A percentile compares a stretch with the other conserved stretches of the same genome.
phyloP scores from a whole-genome alignment of 2,888 invertebrate genomes.

The Pristionchus exspectatus region DNA sequence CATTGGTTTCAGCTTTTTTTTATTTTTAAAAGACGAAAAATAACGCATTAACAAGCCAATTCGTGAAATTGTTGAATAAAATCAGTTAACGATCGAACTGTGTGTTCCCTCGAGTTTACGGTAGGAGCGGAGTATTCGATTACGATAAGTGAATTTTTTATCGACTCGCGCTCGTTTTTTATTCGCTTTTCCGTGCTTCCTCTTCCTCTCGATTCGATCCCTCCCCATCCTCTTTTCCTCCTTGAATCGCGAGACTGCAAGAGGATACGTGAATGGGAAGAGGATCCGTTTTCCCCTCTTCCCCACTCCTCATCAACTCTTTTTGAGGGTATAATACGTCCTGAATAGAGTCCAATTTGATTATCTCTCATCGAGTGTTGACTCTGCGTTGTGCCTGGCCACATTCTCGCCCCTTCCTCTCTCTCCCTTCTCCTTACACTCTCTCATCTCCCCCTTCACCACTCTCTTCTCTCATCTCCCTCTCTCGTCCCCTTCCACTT shows the following conservation, averaged over 20 bases:
- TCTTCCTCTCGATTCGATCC: background rate
- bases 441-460: constrained; percentile 39
- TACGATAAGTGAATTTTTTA: constrained; percentile 35
- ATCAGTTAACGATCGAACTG: background rate
- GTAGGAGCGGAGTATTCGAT: background rate
- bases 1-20: background rate
- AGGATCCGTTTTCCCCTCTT: background rate
- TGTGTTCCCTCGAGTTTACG: background rate
- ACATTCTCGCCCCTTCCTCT: constrained; percentile 55
- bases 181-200: constrained; percentile 1
- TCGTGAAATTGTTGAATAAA: background rate
- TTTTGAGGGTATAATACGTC: constrained; percentile 9
- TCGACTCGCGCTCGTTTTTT: constrained; percentile 41
- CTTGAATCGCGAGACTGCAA: constrained; percentile 17
- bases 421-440: constrained; percentile 55
- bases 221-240: background rate
- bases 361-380: constrained; percentile 51
- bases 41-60: background rate
- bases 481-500: constrained; percentile 21
- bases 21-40: background rate
- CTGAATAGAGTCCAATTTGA: constrained; percentile 49
- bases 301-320: constrained; percentile 24
- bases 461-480: constrained; percentile 24
- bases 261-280: constrained; percentile 40
- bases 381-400: constrained; percentile 56